Conservation (phyloP, 2,888 invertebrate genomes). For the Formica aserva region DNA sequence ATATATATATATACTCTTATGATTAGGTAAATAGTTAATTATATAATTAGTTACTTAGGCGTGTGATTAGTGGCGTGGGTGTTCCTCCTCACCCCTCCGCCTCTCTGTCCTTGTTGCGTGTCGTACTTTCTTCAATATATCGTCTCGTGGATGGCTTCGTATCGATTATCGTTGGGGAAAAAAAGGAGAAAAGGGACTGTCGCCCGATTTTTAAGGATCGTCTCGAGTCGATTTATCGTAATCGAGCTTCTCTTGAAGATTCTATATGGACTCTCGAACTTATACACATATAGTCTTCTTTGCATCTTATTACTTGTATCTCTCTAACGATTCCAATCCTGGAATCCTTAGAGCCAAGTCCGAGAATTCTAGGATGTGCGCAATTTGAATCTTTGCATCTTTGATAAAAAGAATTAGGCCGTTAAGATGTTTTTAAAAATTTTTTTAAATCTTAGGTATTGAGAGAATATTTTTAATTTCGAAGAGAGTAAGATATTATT, state of each 20-base stretch:
- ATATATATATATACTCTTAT: constrained; percentile 50
- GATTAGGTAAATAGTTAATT: constrained; percentile 73
- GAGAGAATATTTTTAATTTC: neutral
- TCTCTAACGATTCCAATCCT: constrained; percentile 9
- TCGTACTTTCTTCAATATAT: constrained; percentile 70
- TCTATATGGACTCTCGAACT: constrained; percentile 33
- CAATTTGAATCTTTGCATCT: neutral
- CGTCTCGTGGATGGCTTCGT: constrained; percentile 81
- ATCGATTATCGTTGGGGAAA: constrained; percentile 72
- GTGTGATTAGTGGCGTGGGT: constrained; percentile 74
- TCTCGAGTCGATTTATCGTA: constrained; percentile 32
- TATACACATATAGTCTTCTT: constrained; percentile 35
- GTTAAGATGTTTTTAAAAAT: neutral
- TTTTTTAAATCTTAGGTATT: neutral
- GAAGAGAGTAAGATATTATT: neutral
- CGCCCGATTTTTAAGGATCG: constrained; percentile 55
- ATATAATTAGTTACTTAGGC: constrained; percentile 79
- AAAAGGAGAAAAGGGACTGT: constrained; percentile 39
- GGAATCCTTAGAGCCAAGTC: constrained; percentile 15
- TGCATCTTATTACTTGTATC: neutral
- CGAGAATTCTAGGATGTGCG: constrained; percentile 38
- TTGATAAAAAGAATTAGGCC: neutral
- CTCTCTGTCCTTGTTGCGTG: constrained; percentile 47
- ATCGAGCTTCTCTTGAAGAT: constrained; percentile 36
- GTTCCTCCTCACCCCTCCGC: constrained; percentile 29